Percentiles rank a stretch among this genome's conserved stretches.
These are phyloP conservation scores for Noctuana brunneofusca DNA, from an alignment of 2,888 invertebrate genomes.

Conservation along the genomic window DNA sequence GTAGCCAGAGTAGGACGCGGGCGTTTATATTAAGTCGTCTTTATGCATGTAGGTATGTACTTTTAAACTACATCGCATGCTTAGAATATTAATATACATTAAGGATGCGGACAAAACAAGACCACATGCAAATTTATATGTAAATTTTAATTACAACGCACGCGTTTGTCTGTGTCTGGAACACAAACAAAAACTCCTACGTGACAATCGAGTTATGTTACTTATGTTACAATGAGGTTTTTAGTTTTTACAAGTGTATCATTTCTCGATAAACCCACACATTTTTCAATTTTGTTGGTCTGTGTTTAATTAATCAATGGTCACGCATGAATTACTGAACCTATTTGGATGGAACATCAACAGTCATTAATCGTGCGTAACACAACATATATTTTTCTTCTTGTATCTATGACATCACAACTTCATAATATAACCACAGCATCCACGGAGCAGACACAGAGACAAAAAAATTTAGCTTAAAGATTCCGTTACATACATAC, in stretches of 20 bases:
- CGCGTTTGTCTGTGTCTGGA: slow-evolving; percentile 17
- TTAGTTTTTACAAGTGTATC: not conserved
- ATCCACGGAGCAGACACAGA: too few relatives aligned
- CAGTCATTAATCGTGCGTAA: too few relatives aligned
- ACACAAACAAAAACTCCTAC: slow-evolving; percentile 39
- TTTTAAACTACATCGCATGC: slow-evolving; percentile 6
- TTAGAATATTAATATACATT: slow-evolving; percentile 19
- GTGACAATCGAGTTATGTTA: not conserved
- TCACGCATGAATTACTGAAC: too few relatives aligned
- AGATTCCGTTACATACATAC: too few relatives aligned
- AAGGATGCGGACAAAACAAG: slow-evolving; percentile 17
- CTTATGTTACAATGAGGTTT: not conserved
- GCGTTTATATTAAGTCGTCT: not conserved
- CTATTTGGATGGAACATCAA: too few relatives aligned
- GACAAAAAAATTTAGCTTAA: too few relatives aligned
- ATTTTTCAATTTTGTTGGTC: too few relatives aligned
- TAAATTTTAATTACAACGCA: slow-evolving; percentile 22
- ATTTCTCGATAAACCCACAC: too few relatives aligned
- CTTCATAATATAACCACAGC: too few relatives aligned
- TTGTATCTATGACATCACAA: too few relatives aligned
- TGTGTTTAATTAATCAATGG: too few relatives aligned
- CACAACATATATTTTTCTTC: too few relatives aligned
- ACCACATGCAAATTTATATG: slow-evolving; percentile 27
- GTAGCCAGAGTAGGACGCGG: not conserved
- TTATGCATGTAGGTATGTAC: not conserved